These are phyloP conservation scores for Didymodactylos carnosus DNA, from an alignment of 2,888 invertebrate species.

Conservation along the genomic window DNA sequence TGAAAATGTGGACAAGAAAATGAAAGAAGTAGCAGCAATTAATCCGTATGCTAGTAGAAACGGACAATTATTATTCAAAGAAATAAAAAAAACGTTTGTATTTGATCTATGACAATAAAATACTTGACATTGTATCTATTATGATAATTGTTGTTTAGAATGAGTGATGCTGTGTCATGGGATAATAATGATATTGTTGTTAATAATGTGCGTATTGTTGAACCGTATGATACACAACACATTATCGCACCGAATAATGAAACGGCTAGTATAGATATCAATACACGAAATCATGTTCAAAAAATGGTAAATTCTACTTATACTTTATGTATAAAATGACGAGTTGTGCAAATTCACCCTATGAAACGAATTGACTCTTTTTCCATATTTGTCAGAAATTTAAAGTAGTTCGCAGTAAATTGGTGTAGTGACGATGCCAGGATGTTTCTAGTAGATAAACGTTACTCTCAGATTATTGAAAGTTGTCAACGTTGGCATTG, in stretches of 20 bases:
- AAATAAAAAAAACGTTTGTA: background rate
- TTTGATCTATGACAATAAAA: too few relatives aligned
- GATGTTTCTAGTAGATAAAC: too few relatives aligned
- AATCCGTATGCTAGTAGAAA: background rate
- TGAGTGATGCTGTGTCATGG: background rate
- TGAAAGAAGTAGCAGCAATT: background rate
- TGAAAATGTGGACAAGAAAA: background rate
- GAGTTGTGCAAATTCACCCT: background rate
- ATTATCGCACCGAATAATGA: background rate
- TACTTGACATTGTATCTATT: background rate
- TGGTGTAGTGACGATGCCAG: too few relatives aligned
- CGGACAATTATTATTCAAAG: background rate
- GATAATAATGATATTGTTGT: background rate
- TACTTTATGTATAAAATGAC: background rate
- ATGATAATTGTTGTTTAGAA: background rate
- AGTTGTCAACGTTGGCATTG: too few relatives aligned
- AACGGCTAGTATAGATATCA: background rate
- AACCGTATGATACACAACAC: background rate
- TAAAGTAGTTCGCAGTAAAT: too few relatives aligned
- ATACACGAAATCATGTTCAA: background rate
- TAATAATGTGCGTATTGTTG: background rate
- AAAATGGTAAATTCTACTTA: background rate
- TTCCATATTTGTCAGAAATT: too few relatives aligned
- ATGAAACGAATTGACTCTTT: too few relatives aligned
- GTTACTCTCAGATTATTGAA: too few relatives aligned